A percentile compares a stretch with the other conserved stretches of the same genome.
Evolutionary conservation across 2,113 vertebrate species (phyloP).

Genomic region (Spermophilus dauricus): DNA sequence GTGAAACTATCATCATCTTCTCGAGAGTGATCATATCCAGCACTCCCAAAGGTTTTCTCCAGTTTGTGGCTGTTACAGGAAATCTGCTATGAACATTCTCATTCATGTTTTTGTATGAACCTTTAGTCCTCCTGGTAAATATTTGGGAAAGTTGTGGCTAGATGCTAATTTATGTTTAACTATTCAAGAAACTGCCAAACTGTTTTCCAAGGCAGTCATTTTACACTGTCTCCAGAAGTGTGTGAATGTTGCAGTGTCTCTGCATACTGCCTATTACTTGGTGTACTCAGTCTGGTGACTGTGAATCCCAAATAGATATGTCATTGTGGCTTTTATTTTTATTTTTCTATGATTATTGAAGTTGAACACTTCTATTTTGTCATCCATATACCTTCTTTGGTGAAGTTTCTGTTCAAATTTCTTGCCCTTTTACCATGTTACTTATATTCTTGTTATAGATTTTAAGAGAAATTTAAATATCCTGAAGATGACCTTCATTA

Average conservation of each 20-base stretch:
- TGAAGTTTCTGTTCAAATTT: neutral
- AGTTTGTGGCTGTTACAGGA: neutral
- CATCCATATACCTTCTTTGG: neutral
- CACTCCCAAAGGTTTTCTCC: neutral
- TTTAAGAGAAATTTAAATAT: neutral
- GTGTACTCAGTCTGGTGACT: neutral
- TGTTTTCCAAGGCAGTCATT: neutral
- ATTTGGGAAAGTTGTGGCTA: neutral
- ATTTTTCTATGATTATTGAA: neutral
- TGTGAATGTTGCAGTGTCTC: neutral
- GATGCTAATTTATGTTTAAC: neutral
- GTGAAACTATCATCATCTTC: neutral
- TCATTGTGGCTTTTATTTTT: neutral
- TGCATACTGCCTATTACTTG: neutral
- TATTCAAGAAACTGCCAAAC: neutral
- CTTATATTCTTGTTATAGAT: neutral
- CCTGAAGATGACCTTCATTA: neutral
- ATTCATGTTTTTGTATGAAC: neutral
- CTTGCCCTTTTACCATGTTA: neutral
- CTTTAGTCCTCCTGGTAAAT: neutral
- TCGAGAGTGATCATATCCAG: no score
- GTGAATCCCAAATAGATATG: neutral
- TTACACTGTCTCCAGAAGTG: neutral
- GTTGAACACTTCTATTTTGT: neutral
- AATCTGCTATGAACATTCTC: neutral